Conservation (phyloP, 2,797 vertebrate species). For the Diplodus sargus region DNA sequence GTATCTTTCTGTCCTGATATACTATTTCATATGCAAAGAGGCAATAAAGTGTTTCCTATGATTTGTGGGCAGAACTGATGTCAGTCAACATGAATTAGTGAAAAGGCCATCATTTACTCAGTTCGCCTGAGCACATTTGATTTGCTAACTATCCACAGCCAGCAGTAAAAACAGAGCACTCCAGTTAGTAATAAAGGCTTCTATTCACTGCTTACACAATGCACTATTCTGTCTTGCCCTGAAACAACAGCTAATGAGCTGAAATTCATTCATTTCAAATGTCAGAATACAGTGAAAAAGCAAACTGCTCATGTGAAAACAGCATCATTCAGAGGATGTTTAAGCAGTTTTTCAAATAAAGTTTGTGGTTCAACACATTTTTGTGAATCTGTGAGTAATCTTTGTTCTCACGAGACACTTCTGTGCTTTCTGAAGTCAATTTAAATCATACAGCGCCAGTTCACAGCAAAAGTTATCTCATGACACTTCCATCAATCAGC, state of each 20-base stretch:
- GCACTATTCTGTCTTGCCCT: conserved; percentile 15
- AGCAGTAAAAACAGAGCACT: conserved; percentile 40
- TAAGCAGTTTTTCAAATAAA: too few species aligned
- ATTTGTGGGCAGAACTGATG: conserved; percentile 39
- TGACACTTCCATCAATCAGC: too few species aligned
- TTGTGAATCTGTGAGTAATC: too few species aligned
- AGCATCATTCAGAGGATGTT: too few species aligned
- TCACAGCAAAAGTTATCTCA: too few species aligned
- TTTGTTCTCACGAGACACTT: too few species aligned
- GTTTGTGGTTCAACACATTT: too few species aligned
- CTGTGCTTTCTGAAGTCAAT: too few species aligned
- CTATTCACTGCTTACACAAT: conserved; percentile 43
- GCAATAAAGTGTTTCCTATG: conserved; percentile 14
- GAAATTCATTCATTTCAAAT: conserved; percentile 7
- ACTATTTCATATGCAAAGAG: neutral
- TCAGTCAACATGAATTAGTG: conserved; percentile 47
- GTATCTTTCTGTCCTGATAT: neutral
- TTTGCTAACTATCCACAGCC: conserved; percentile 48
- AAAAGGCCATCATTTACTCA: conserved; percentile 65
- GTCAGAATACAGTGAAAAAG: conserved; percentile 4
- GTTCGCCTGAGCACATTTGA: conserved; percentile 43
- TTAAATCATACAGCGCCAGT: too few species aligned
- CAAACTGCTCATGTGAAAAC: neutral
- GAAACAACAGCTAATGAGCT: conserved; percentile 13
- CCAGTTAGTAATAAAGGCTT: conserved; percentile 41